Percentiles rank a stretch among this genome's conserved stretches.
Evolutionary conservation across 2,113 vertebrate genomes (phyloP).

Genomic region (Dasyurus viverrinus): DNA sequence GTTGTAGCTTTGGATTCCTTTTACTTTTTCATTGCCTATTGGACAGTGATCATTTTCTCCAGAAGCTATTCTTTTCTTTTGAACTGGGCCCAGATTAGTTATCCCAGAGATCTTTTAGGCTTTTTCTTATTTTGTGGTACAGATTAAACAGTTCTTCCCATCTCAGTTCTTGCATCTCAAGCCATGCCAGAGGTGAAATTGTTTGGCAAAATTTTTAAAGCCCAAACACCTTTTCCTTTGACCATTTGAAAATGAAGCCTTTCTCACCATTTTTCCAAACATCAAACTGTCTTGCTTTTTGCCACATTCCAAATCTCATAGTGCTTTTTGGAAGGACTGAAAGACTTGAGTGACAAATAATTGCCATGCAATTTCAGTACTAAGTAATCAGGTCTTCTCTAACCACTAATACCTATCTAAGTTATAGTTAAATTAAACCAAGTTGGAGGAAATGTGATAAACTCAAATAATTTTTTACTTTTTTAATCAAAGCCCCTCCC

Average conservation of each 20-base stretch:
- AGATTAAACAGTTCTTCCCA: slow-evolving; percentile 13
- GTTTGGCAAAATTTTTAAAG: not conserved
- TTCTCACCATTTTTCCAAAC: not conserved
- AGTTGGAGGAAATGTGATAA: not conserved
- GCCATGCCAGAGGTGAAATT: not conserved
- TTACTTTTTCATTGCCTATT: slow-evolving; percentile 32
- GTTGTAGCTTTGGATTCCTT: slow-evolving; percentile 6
- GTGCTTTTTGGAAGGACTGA: not conserved
- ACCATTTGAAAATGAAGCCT: slow-evolving; percentile 11
- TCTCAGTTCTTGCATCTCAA: not conserved
- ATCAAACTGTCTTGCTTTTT: not conserved
- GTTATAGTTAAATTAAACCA: not conserved
- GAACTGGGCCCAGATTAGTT: not conserved
- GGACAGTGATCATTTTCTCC: slow-evolving; percentile 3
- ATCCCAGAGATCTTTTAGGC: not conserved
- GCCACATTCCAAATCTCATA: not conserved
- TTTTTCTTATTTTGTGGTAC: slow-evolving; percentile 51
- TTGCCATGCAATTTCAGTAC: not conserved
- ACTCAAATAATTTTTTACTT: not conserved
- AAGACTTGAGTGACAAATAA: not conserved
- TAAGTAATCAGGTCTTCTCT: not conserved
- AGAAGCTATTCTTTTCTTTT: slow-evolving; percentile 47
- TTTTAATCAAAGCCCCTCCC: not conserved
- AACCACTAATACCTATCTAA: not conserved
- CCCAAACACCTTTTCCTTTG: slow-evolving; percentile 2